Evolutionary conservation across 2,888 invertebrate species (phyloP), one percentile per base, ranked within the genome.

Genomic region (Meloe dianella): DNA sequence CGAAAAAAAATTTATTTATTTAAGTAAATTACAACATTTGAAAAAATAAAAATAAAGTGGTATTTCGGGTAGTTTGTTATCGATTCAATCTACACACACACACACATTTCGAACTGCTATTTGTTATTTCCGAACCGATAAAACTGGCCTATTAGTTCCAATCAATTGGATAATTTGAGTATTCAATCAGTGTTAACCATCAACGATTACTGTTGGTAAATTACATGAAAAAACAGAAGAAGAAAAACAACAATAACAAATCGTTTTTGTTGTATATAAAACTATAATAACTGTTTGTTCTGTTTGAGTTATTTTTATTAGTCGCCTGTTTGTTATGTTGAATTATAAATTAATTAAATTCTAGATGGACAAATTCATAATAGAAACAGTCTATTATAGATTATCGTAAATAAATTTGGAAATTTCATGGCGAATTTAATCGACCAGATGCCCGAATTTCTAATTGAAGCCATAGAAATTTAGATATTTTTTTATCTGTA

Each of bases 71-170:
- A 82, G 78, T 77, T 65, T 58, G 65, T 75, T 77, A 74, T 74
- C 74, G 57, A 58, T 62, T 67, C 69, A 71, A 77, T 77, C 77
- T 73, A 73, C 72, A 71, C 66, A 72, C 73, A 73, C 27, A 27
- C 27, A 27, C 27, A 27, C 27, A 60, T 47, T 60, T 41, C 76
- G 75, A 77, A 77, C 77, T 79, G 80, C 82, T 82, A 83, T 83
- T 82, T 83, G 83, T 83, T 82, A 82, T 80, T 80, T 81, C n/a
- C 77, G 7, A 78, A 74, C 77, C 80, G 78, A 80, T 80, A 79
- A 80, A 80, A 78, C 78, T 75, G 78, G 77, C 77, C 82, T 82
- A 81, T 82, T 83, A 82, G 82, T 78, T 77, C 78, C 80, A 80
- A 81, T 81, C 80, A 81, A 81, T 80, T 76, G 79, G 80, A 10